Conservation (phyloP, 2,888 invertebrate species). For the Trissonchulus latispiculum region DNA sequence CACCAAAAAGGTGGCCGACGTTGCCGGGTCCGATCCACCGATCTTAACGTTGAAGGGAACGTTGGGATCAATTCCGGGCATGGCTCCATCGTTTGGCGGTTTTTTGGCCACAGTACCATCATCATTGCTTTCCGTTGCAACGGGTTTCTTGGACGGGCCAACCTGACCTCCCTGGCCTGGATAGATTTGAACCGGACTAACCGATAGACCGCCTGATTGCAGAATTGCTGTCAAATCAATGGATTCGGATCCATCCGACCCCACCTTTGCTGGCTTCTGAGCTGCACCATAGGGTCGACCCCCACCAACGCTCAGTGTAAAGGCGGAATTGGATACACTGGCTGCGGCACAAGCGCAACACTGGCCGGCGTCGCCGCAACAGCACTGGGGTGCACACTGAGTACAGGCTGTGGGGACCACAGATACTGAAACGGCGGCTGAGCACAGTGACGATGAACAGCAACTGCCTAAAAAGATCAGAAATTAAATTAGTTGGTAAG, state of each 20-base stretch:
- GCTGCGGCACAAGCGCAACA: not conserved
- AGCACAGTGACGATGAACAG: not conserved
- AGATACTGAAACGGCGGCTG: not conserved
- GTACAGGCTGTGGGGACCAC: not conserved
- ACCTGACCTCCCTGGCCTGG: not conserved
- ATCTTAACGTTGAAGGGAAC: not conserved
- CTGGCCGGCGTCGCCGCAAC: not conserved
- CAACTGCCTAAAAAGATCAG: not conserved
- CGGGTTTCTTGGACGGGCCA: not conserved
- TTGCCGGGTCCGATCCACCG: not conserved
- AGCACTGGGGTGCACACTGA: not conserved
- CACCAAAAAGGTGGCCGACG: not conserved
- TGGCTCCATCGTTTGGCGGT: not conserved
- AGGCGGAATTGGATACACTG: not conserved
- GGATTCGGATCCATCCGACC: not conserved
- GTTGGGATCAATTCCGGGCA: not conserved
- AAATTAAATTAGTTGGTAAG: not conserved
- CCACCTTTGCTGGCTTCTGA: not conserved
- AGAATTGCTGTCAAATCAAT: not conserved
- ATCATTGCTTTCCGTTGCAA: too few species aligned
- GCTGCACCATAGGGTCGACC: not conserved
- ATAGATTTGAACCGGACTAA: not conserved
- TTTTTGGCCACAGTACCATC: not conserved
- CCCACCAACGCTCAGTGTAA: not conserved
- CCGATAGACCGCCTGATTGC: not conserved